Base-by-base conservation (phyloP, 2,888 invertebrate species). In the Zaprionus bogoriensis region DNA sequence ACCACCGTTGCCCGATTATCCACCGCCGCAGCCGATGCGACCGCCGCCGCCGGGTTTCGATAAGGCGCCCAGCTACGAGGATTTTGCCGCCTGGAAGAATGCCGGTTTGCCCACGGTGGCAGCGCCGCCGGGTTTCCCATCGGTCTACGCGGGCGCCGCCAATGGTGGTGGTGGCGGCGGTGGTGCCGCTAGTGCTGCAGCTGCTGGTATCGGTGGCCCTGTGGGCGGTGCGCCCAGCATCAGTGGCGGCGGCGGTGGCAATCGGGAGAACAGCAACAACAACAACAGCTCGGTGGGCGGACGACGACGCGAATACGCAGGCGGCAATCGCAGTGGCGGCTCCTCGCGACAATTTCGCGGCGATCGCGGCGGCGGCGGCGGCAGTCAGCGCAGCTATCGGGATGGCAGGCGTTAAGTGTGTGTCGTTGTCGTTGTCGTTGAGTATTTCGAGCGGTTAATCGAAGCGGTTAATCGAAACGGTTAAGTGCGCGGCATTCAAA, bases 41-140 rank as follows among this genome's bases (percentile, higher is more conserved):
- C 89, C 90, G 45, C 89, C 90, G 27, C 89, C 90, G 51, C 90
- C 90, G 92, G 94, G 84, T 92, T 93, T 94, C 82, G 95, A 95
- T 74, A 95, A 95, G 87, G 93, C 95, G 47, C 95, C 95, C 30
- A 88, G 89, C 27, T 98, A 97, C 91, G 98, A 98, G 89, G 94
- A 90, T 57, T 88, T 90, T 58, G 84, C 89, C 28, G 88, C 88
- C 23, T 87, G 90, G 87, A 90, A 89, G 59, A 89, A 89, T 62
- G 89, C 89, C 20, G 89, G 89, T 9, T 61, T 89, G 58, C 89
- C 87, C 14, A 89, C 90, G 9, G 81, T 89, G 58, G 83, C 88
- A 22, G 87, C 89, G 25, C 83, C 85, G 12, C 73, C 76, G 0
- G 87, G 89, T 57, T 89, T 89, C 28, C 86, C 89, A 3, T n/a